Base-by-base conservation (phyloP, 1,140 invertebrate genomes). In the Calephelis virginiensis region DNA sequence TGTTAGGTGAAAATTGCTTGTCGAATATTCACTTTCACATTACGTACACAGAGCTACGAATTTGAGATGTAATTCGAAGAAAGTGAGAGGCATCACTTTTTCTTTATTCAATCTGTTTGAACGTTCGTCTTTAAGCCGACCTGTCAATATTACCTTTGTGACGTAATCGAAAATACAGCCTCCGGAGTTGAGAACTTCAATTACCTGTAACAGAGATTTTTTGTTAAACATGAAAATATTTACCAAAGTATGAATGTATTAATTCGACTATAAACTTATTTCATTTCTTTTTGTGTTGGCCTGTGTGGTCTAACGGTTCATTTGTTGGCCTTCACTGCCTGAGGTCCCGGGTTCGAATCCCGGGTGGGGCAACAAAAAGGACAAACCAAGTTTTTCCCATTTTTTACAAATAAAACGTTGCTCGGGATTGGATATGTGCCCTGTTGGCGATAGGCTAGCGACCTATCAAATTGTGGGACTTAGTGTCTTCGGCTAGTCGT, bases 61-160 rank as follows among this genome's bases (percentile, higher is more conserved):
- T 82, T 77, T 78, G 76, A 78, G 72, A 77, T 77, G 76, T 73
- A 66, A 80, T 79, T 69, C 68, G 69, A 82, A 76, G 83, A 89
- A 87, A 87, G 86, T 87, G 81, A 86, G 82, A 84, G 85, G 80
- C 70, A 48, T 69, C 69, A 73, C 81, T 87, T 83, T 86, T 89
- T 85, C 83, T 87, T 87, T 85, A 68, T 77, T 72, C 75, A 84
- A 75, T 71, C 28, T 80, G 68, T 86, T 86, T 85, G 79, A 71
- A 75, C 74, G 46, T 49, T 38, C 28, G 17, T 49, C 46, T 63
- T 63, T 40, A 63, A 37, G 17, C 13, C 28, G 46, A 49, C 62
- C 46, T 47, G 46, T 63, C 17, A 38, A 63, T 63, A 49, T 63
- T 47, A 63, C 62, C 62, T 63, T 50, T 47, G 62, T 49, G 62